Evolutionary conservation across 2,797 vertebrate species (phyloP), one percentile per base, ranked within the genome.

Genomic region (Bufotes viridis): DNA sequence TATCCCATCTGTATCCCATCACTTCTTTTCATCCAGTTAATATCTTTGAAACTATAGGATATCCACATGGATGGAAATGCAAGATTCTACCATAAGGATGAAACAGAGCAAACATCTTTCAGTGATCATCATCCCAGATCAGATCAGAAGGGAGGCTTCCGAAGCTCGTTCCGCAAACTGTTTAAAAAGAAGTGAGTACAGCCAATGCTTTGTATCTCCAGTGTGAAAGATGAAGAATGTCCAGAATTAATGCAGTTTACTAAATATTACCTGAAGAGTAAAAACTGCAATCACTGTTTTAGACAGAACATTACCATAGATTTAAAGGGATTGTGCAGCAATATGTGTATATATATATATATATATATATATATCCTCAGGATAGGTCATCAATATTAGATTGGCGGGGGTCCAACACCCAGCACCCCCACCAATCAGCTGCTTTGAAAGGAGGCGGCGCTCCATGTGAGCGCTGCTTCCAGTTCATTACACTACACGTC

Each of bases 171-270:
- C 94, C 98, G 97, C 94, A 99, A 98, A 91, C 97, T 99, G 92
- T 99, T 99, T 96, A 99, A 97, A 95, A 99, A 99, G 94, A 99
- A 98, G 98, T 99, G 94, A 97, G 95, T 95, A 94, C 93, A 90
- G 92, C 90, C 74, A 51, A 53, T 20, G 18, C 42, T 51, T 22
- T 22, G 10, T 75, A 76, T 76, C 1, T 29, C 22, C 63, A 65
- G 24, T 65, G 22, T 34, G 2, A 18, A 69, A 14, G 12, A 49
- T 74, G 7, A 74, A 20, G 34, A 20, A 49, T 20, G 18, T 74
- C 70, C 17, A 49, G 18, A 74, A 74, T 74, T 74, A 18, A 9
- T 49, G 9, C 12, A 74, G 34, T 20, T 49, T 10, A 10, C 9
- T 22, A 22, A 74, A 49, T 74, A 74, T 22, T 22, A 74, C 24